phyloP scores from a whole-genome alignment of 2,113 vertebrate genomes.

The Pitta sordida region DNA sequence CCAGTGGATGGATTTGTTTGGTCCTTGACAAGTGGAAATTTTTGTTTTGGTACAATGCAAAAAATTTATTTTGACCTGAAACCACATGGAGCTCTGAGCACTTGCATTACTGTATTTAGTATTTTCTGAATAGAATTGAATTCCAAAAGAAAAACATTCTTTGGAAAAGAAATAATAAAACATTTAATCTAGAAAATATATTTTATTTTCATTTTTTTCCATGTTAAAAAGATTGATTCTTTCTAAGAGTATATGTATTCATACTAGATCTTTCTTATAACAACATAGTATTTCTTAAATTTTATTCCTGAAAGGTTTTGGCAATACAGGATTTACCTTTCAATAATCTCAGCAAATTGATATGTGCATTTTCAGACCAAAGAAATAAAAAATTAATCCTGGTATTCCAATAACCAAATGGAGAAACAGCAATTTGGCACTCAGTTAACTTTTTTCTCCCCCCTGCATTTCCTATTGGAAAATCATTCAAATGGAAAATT shows the following conservation, averaged over 20 bases:
- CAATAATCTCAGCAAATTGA: neutral
- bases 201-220: neutral
- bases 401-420: neutral
- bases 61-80: neutral
- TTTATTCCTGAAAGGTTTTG: neutral
- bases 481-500: neutral
- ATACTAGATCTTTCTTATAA: neutral
- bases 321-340: neutral
- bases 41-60: neutral
- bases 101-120: neutral
- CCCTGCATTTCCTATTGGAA: neutral
- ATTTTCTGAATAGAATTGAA: neutral
- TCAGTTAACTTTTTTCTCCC: neutral
- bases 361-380: neutral
- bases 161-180: neutral
- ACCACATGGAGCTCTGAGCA: neutral
- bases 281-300: neutral
- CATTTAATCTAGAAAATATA: neutral
- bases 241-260: neutral
- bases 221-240: neutral
- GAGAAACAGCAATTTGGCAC: neutral
- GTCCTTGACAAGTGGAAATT: neutral
- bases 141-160: neutral
- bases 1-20: neutral
- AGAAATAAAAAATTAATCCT: neutral